phyloP scores from a whole-genome alignment of 2,113 vertebrate genomes.

The Brachypodius melanocephalos region DNA sequence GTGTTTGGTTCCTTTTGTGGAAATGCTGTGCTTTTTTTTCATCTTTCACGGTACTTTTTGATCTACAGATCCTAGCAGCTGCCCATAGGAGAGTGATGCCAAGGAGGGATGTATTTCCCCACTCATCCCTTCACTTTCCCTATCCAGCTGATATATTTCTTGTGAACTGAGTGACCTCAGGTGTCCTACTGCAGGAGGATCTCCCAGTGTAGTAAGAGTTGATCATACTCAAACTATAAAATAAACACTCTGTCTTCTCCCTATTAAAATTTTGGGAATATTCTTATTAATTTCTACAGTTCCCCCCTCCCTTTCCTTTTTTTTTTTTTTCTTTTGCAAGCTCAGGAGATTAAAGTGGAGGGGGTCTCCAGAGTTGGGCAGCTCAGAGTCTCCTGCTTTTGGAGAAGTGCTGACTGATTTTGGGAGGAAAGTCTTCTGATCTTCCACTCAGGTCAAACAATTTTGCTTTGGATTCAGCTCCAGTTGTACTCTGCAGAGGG shows the following conservation, averaged over 20 bases:
- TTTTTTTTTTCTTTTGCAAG: neutral
- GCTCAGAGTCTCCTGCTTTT: neutral
- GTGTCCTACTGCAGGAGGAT: neutral
- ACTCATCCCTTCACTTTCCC: fast-evolving
- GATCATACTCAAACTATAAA: neutral
- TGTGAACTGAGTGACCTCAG: neutral
- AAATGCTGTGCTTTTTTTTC: neutral
- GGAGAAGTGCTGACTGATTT: neutral
- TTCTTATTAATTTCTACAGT: neutral
- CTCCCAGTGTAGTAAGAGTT: neutral
- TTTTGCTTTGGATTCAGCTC: neutral
- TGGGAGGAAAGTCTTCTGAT: neutral
- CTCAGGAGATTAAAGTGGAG: neutral
- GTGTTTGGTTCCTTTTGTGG: neutral
- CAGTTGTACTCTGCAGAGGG: fast-evolving
- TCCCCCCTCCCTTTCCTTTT: fast-evolving
- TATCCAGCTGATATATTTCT: neutral
- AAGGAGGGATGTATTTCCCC: neutral
- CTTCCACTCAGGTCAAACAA: neutral
- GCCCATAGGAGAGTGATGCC: neutral
- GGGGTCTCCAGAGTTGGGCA: neutral
- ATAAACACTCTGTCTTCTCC: neutral
- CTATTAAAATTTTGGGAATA: neutral
- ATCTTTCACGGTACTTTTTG: neutral
- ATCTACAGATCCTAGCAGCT: neutral